Evolutionary conservation across 2,797 vertebrate species (phyloP), one percentile per base, ranked within the genome.

Genomic region (Calcarius lapponicus): DNA sequence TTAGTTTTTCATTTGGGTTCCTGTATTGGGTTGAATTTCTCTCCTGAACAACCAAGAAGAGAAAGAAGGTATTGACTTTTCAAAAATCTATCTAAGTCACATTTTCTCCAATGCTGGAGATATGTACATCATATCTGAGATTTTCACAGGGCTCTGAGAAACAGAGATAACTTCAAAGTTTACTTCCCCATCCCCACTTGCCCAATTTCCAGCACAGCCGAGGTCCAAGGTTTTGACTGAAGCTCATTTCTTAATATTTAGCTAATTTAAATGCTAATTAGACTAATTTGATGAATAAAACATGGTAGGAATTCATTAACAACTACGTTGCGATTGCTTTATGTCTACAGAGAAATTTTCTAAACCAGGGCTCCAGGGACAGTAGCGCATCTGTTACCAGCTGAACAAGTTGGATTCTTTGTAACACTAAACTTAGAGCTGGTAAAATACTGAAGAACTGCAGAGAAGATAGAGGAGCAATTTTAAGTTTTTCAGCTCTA

Each of bases 201-300:
- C 57, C 80, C 3, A 16, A 86, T 87, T 92, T 96, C 81, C 89
- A 96, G 42, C 1, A 7, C 2, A 0, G 86, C 53, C 8, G 2
- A 87, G 81, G 89, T 95, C 72, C 48, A 56, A 72, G 87, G 72
- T 92, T 96, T 93, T 86, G 54, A 93, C 58, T 94, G 69, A 86
- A 78, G 29, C 81, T 93, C 57, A 83, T 92, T 86, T 95, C 76
- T 78, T 92, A 79, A 94, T 95, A 94, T 90, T 96, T 87, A 90
- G 78, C 93, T 92, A 95, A 96, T 96, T 95, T 96, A 97, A 94
- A 97, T 97, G 96, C 96, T 95, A 97, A 96, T 97, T 95, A 96
- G 88, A 67, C 42, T 94, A 97, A 97, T 93, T 93, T 96, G 85
- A 88, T 78, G 89, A 93, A 84, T 92, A 90, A 93, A 80, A 89